Conservation (phyloP, 2,888 invertebrate genomes). For the Xestobium rufovillosum region DNA sequence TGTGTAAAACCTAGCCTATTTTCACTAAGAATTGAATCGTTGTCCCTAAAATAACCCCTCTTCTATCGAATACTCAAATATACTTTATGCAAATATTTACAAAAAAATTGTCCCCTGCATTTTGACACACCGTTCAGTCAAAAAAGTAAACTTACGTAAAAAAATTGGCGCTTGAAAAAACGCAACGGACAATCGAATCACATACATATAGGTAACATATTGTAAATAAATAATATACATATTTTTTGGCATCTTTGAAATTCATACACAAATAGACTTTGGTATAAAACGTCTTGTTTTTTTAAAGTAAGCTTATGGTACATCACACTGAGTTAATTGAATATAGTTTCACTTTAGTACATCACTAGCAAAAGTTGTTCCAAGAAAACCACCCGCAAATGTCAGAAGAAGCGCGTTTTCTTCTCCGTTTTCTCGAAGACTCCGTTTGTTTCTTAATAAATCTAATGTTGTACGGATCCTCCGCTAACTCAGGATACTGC, state of each 20-base stretch:
- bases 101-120: slow-evolving; percentile 27
- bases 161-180: slow-evolving; percentile 27
- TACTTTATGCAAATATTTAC: slow-evolving; percentile 34
- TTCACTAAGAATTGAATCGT: no score
- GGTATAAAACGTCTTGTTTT: slow-evolving; percentile 47
- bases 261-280: slow-evolving; percentile 58
- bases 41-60: no score
- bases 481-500: slow-evolving; percentile 85
- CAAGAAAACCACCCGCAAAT: slow-evolving; percentile 47
- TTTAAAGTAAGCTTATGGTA: slow-evolving; percentile 38
- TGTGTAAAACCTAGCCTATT: no score
- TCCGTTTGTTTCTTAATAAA: slow-evolving; percentile 76
- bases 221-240: slow-evolving; percentile 45
- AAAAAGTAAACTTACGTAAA: slow-evolving; percentile 25
- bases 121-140: slow-evolving; percentile 37
- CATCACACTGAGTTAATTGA: slow-evolving; percentile 45
- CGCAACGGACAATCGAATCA: slow-evolving; percentile 38
- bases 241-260: slow-evolving; percentile 54
- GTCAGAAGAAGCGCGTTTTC: no score
- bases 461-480: slow-evolving; percentile 91
- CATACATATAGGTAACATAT: slow-evolving; percentile 46
- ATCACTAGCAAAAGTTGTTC: slow-evolving; percentile 41
- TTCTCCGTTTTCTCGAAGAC: slow-evolving; percentile 62
- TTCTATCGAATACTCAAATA: slow-evolving; percentile 16
- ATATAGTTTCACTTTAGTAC: slow-evolving; percentile 35